Evolutionary conservation across 2,888 invertebrate genomes (phyloP), one percentile per base, ranked within the genome.

Genomic region (Tetranychus truncatus): DNA sequence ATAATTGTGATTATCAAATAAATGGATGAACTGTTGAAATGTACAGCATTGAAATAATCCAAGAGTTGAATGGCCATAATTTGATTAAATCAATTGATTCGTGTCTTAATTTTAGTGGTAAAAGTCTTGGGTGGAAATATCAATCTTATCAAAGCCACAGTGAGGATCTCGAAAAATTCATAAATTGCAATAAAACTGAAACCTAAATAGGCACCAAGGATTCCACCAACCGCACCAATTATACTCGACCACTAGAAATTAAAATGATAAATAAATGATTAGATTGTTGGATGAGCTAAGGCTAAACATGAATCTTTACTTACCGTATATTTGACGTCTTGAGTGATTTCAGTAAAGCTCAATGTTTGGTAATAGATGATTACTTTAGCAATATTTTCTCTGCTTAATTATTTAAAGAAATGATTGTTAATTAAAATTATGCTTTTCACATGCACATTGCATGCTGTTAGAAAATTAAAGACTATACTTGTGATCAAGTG

Each of bases 361-460:
- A 77, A 69, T 18, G 77, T 76, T 69, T 77, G 77, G 71, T 74
- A 77, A 71, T 75, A 77, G 7, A 77, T 67, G 18, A 77, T 74
- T 15, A 77, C 77, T 71, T 77, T 77, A 9, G 77, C 77, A 5
- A 65, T 66, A 66, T 77, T 76, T 44, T 75, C 74, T 20, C 77
- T 77, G 21, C 21, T 4, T 73, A 24, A 24, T 34, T 66, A 20
- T 15, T 15, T 20, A 66, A 11, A 1, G 1, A 8, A 66, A 15
- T 5, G n/a, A 65, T 65, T 72, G 34, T 18, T n/a, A 45, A 45
- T 45, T 21, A 73, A 74, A 66, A 21, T 20, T 34, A 20, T 21
- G 69, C 74, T n/a, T 69, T 66, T 46, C 69, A 8, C 3, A 34
- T 34, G 34, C 34, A 34, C 34, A 55, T 55, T 6, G 2, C 55